Evolutionary conservation across 1,140 invertebrate genomes (phyloP).

Genomic region (Neoseiulus cucumeris): DNA sequence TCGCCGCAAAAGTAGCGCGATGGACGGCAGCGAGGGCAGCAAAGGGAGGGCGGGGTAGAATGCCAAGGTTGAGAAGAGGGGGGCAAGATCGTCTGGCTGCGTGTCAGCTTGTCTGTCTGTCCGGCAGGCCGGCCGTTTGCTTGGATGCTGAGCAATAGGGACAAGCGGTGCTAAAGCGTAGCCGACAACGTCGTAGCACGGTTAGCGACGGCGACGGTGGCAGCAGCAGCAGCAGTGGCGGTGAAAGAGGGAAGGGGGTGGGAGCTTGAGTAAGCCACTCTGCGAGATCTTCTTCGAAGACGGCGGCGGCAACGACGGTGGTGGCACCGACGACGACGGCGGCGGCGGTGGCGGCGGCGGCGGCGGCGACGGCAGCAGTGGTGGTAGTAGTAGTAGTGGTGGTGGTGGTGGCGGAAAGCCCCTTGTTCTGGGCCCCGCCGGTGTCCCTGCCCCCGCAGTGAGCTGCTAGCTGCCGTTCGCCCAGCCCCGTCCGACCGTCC

Average conservation of each 20-base stretch:
- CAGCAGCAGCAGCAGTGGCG: background rate
- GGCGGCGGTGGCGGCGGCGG: background rate
- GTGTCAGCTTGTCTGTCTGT: too few species aligned
- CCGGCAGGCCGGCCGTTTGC: background rate
- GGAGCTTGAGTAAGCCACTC: conserved; percentile 6
- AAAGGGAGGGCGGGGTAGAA: too few species aligned
- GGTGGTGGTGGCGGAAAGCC: background rate
- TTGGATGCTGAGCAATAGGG: background rate
- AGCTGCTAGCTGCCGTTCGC: too few species aligned
- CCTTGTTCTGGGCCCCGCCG: conserved; percentile 6
- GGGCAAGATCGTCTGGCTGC: background rate
- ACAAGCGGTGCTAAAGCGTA: background rate
- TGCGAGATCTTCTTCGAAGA: background rate
- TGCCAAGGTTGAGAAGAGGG: background rate
- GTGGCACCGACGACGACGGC: background rate
- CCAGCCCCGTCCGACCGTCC: too few species aligned
- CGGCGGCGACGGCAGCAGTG: background rate
- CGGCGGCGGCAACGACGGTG: background rate
- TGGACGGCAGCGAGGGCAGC: too few species aligned
- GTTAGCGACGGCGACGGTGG: background rate
- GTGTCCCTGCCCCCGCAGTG: conserved; percentile 7
- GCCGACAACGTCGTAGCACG: background rate
- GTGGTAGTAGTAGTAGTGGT: background rate
- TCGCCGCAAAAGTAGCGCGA: background rate
- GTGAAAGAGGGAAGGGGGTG: background rate